Conservation (phyloP, 1,140 invertebrate species). For the Pseudomyrmex concolor region DNA sequence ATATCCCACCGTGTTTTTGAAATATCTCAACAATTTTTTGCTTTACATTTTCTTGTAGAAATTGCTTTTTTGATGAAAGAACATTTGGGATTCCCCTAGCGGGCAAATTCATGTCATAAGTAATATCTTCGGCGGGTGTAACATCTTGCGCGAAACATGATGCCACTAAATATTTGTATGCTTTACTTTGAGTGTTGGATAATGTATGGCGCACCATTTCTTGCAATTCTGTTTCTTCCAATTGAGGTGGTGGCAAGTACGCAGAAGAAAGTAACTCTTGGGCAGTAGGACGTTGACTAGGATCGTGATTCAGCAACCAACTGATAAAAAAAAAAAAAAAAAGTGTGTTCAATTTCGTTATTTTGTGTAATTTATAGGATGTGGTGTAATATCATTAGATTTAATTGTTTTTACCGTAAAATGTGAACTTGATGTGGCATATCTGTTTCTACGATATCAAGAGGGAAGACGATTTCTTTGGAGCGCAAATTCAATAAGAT, state of each 20-base stretch:
- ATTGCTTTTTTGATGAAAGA: constrained; percentile 65
- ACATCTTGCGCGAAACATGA: constrained; percentile 89
- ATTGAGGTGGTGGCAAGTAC: constrained; percentile 90
- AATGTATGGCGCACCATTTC: constrained; percentile 92
- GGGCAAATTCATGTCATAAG: constrained; percentile 89
- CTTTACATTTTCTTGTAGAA: constrained; percentile 78
- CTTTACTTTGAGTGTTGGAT: constrained; percentile 92
- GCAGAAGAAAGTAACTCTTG: constrained; percentile 92
- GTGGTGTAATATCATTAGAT: neutral
- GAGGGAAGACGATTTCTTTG: constrained; percentile 89
- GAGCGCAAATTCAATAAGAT: constrained; percentile 90
- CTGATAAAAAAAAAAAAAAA: constrained; percentile 75
- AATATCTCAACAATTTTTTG: constrained; percentile 88
- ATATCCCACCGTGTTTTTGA: constrained; percentile 91
- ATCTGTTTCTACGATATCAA: constrained; percentile 86
- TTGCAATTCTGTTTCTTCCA: constrained; percentile 92
- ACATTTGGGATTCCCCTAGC: constrained; percentile 77
- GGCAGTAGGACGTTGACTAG: constrained; percentile 92
- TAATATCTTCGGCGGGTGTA: constrained; percentile 89
- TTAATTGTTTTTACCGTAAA: constrained; percentile 78
- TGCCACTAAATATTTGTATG: constrained; percentile 91
- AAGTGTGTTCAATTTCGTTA: neutral
- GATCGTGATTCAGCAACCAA: constrained; percentile 95
- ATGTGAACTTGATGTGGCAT: constrained; percentile 83
- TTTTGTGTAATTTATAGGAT: constrained; percentile 11